A percentile compares a stretch with the other conserved stretches of the same genome.
Conservation (phyloP, 2,797 vertebrate genomes). For the Catostomus latipinnis region DNA sequence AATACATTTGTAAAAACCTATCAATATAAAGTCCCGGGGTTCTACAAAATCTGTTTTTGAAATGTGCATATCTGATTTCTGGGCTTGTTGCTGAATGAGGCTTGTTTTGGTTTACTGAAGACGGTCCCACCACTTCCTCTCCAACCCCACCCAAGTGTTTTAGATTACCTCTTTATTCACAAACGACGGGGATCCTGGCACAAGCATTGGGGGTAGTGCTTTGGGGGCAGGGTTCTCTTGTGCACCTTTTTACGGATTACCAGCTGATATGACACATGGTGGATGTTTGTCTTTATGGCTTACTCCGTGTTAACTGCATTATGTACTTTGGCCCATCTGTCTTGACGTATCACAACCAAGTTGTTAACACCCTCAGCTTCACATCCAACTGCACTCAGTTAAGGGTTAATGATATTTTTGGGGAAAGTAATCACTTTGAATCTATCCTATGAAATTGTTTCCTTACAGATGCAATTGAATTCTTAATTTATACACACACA, state of each 20-base stretch:
- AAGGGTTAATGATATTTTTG: neutral
- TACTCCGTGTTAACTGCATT: slow-evolving; percentile 30
- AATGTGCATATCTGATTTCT: neutral
- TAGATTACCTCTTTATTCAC: slow-evolving; percentile 21
- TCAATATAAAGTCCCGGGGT: no score
- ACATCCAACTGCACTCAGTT: slow-evolving; percentile 15
- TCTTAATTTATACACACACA: no score
- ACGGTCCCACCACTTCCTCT: neutral
- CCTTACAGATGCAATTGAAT: no score
- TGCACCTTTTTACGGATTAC: slow-evolving; percentile 24
- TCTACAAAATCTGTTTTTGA: neutral
- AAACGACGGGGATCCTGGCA: slow-evolving; percentile 5
- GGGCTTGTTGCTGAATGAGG: neutral
- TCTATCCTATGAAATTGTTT: neutral
- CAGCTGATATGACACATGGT: slow-evolving; percentile 34
- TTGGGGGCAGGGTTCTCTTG: slow-evolving; percentile 12
- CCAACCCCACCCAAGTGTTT: neutral
- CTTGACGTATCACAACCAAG: neutral
- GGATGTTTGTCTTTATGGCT: slow-evolving; percentile 19
- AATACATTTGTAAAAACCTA: neutral
- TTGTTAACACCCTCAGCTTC: neutral
- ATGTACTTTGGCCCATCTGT: slow-evolving; percentile 39
- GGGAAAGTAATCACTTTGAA: neutral
- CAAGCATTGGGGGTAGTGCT: slow-evolving; percentile 14
- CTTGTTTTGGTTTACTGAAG: slow-evolving; percentile 8